phyloP scores from a whole-genome alignment of 2,113 vertebrate species.

The Nothoprocta pentlandii region DNA sequence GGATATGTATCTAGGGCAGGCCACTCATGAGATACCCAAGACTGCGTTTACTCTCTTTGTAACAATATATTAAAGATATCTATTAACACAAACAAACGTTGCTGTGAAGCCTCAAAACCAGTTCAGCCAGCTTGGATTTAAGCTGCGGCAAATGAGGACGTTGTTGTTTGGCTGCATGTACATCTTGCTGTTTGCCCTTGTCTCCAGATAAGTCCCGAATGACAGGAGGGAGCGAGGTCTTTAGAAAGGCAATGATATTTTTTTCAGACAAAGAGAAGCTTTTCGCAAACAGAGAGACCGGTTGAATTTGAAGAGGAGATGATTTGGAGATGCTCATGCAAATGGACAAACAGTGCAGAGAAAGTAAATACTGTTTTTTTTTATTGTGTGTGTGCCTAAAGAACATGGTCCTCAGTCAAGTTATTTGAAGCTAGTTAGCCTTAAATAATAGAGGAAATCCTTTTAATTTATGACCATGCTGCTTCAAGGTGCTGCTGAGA shows the following conservation, averaged over 20 bases:
- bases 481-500: background rate
- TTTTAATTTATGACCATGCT: background rate
- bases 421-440: background rate
- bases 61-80: background rate
- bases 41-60: background rate
- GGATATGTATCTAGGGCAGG: background rate
- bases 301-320: conserved; percentile 67
- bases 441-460: conserved; percentile 18
- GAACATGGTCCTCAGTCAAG: background rate
- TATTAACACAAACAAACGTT: background rate
- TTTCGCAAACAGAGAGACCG: conserved; percentile 50
- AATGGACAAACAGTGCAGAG: conserved; percentile 51
- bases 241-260: conserved; percentile 37
- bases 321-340: conserved; percentile 55
- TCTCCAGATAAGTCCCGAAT: background rate
- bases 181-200: background rate
- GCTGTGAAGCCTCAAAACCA: background rate
- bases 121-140: background rate
- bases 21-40: background rate
- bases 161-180: background rate
- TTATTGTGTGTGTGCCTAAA: conserved; percentile 8
- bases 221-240: conserved; percentile 15
- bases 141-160: background rate
- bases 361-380: conserved; percentile 1
- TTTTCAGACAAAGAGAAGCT: conserved; percentile 40